Percentiles rank a stretch among this genome's conserved stretches.
phyloP scores from a whole-genome alignment of 2,888 invertebrate genomes.

The Machimus rusticus region DNA sequence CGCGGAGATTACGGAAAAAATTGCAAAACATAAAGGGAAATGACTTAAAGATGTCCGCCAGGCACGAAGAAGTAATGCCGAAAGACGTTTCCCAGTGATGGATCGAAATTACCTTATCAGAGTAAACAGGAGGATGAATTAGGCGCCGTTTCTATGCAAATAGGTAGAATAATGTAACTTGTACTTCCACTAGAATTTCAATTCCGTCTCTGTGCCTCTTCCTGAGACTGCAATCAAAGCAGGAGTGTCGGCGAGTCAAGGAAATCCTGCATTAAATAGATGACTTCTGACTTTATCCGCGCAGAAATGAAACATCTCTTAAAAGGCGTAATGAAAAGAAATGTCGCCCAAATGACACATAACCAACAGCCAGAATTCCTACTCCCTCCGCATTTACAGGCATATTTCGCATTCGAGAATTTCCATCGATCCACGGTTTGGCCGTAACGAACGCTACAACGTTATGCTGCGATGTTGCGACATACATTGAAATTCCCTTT shows the following conservation, averaged over 20 bases:
- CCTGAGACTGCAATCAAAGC: not conserved
- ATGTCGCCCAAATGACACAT: conserved; percentile 35
- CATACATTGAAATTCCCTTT: conserved; percentile 13
- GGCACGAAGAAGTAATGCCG: not conserved
- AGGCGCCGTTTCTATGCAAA: not conserved
- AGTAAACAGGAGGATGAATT: not conserved
- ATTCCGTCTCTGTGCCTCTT: not conserved
- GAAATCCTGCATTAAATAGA: conserved; percentile 26
- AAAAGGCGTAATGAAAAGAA: conserved; percentile 30
- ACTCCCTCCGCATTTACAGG: conserved; percentile 11
- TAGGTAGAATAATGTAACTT: not conserved
- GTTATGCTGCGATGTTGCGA: too few species aligned
- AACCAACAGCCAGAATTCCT: conserved; percentile 15
- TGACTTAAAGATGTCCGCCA: not conserved
- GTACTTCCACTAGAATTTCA: conserved; percentile 20
- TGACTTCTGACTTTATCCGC: not conserved
- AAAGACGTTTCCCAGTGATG: not conserved
- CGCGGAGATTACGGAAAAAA: not conserved
- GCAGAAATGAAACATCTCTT: conserved; percentile 13
- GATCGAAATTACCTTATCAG: not conserved
- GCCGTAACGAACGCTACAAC: not conserved
- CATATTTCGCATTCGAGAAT: conserved; percentile 17
- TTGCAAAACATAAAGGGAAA: not conserved
- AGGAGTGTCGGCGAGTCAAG: not conserved
- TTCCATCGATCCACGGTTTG: not conserved